Evolutionary conservation across 2,888 invertebrate species (phyloP), one percentile per base, ranked within the genome.

Genomic region (Parnassius apollo): DNA sequence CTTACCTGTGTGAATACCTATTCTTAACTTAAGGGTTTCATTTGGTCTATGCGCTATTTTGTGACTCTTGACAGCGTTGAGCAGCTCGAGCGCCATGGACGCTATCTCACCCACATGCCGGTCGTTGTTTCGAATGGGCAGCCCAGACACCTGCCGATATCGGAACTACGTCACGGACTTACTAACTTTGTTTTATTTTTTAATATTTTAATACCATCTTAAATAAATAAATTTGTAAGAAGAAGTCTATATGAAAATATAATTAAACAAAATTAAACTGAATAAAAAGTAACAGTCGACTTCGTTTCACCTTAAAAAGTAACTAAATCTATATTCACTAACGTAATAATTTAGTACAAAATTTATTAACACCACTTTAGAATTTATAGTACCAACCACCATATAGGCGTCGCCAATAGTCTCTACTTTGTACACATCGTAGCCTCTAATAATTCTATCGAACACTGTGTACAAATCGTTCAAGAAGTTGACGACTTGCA

Each of bases 391-490:
- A 92, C 93, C 81, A 80, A 94, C 94, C 89, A 94, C 94, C 94
- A 94, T 94, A 69, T 94, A 94, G 60, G 94, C 94, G 74, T 97
- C 96, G 42, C 98, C 98, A 66, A 98, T 98, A 51, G 98, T 98
- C 91, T 98, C 98, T 66, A 99, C 99, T 91, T 99, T 99, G 86
- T 99, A 99, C 54, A 99, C 99, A 82, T 99, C 98, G 84, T 98
- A 99, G 75, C 98, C 97, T 86, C 97, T 96, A 74, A 99, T 98
- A 78, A 99, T 98, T 75, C 96, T 94, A 91, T 99, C 99, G 86
- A 99, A 99, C 70, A 98, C 94, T 57, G 99, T 99, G 91, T 99
- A 99, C 81, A 99, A 94, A 90, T 99, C 98, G 92, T 99, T 99
- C 68, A 99, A 94, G 87, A 99, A 98, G 86, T 97, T 98, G 61